phyloP scores from a whole-genome alignment of 2,113 vertebrate genomes.

The Marmota flaviventris region DNA sequence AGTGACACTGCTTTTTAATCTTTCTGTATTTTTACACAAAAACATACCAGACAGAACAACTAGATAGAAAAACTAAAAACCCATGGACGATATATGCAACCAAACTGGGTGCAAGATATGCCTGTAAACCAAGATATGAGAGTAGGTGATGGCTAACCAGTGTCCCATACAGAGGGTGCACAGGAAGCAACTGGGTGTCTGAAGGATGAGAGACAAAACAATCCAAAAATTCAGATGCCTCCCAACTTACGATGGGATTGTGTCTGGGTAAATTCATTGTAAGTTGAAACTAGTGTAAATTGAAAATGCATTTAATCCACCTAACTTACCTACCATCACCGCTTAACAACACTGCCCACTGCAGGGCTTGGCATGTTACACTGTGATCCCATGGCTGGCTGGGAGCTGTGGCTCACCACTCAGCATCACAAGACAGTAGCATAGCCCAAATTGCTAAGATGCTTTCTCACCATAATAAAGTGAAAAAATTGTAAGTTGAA shows the following conservation, averaged over 20 bases:
- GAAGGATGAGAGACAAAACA: neutral
- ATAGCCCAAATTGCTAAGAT: neutral
- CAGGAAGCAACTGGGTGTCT: neutral
- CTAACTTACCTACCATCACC: neutral
- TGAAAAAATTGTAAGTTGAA: neutral
- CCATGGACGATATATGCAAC: neutral
- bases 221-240: neutral
- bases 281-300: neutral
- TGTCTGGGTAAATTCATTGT: neutral
- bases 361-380: neutral
- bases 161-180: no score
- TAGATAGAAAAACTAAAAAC: neutral
- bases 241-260: no score
- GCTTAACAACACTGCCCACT: neutral
- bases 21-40: conserved; percentile 30
- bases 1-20: neutral
- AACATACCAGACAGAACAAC: conserved; percentile 5
- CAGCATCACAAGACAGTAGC: neutral
- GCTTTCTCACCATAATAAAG: neutral
- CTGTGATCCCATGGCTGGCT: neutral
- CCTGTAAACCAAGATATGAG: neutral
- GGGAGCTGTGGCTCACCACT: neutral
- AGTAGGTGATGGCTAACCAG: neutral
- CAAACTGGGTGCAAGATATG: neutral
- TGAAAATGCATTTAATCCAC: neutral